Percentiles rank a stretch among this genome's conserved stretches.
These are phyloP conservation scores for Synchiropus splendidus DNA, from an alignment of 2,113 vertebrate species.

Conservation along the genomic window DNA sequence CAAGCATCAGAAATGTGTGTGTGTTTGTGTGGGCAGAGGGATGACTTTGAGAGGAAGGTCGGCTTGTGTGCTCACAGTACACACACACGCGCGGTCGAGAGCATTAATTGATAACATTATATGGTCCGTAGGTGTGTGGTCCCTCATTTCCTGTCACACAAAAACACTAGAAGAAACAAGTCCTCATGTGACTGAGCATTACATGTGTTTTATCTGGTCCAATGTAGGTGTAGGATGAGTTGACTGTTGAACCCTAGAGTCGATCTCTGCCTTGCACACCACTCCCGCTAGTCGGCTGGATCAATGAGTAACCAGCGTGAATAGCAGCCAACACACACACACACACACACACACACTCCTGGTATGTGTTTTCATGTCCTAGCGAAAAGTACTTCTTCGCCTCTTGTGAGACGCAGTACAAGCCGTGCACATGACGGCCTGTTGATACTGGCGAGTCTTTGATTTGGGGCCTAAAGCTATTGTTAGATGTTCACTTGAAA, in stretches of 20 bases:
- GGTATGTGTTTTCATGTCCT: conserved; percentile 44
- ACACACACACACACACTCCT: conserved; percentile 25
- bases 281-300: conserved; percentile 43
- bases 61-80: conserved; percentile 4
- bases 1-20: conserved; percentile 30
- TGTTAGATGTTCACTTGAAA: conserved; percentile 55
- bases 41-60: conserved; percentile 24
- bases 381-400: conserved; percentile 10
- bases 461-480: conserved; percentile 47
- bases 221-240: too few relatives aligned
- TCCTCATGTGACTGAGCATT: too few relatives aligned
- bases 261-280: too few relatives aligned
- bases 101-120: too few relatives aligned
- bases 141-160: too few relatives aligned
- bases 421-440: conserved; percentile 18
- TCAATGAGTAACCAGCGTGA: conserved; percentile 60
- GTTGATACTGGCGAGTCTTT: conserved; percentile 41
- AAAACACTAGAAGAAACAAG: too few relatives aligned
- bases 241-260: too few relatives aligned
- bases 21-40: conserved; percentile 2
- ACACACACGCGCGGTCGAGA: conserved; percentile 1
- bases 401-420: too few relatives aligned
- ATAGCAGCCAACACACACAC: conserved; percentile 27
- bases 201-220: too few relatives aligned
- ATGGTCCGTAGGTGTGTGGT: too few relatives aligned